Conservation (phyloP, 2,888 invertebrate species). For the Eupithecia pulchellata region DNA sequence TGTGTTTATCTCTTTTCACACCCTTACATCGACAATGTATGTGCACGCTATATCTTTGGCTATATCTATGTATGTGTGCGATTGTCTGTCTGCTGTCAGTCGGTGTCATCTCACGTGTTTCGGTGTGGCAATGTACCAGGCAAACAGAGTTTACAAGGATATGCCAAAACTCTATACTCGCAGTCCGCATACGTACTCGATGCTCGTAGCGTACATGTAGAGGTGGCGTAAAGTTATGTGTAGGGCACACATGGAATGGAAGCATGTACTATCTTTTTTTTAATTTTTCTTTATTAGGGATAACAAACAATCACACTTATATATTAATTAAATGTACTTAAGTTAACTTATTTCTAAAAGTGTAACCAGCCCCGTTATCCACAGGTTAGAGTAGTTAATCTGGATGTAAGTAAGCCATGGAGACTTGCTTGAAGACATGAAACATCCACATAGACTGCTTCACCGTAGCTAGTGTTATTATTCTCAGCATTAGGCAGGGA, state of each 20-base stretch:
- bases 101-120: constrained; percentile 41
- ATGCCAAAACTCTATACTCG: not conserved
- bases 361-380: too few species aligned
- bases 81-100: constrained; percentile 24
- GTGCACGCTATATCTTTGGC: constrained; percentile 1
- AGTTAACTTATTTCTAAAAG: too few species aligned
- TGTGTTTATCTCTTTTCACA: not conserved
- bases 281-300: too few species aligned
- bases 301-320: too few species aligned
- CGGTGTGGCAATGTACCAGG: constrained; percentile 39
- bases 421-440: not conserved
- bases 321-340: too few species aligned
- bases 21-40: not conserved
- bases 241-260: not conserved
- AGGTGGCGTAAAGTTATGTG: not conserved
- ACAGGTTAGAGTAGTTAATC: not conserved
- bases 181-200: too few species aligned
- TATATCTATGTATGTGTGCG: too few species aligned
- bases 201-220: not conserved
- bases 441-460: not conserved
- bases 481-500: not conserved
- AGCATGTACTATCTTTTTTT: not conserved
- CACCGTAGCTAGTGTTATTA: not conserved
- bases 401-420: not conserved
- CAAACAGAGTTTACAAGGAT: constrained; percentile 13